Evolutionary conservation across 2,888 invertebrate genomes (phyloP).

Genomic region (Tetramorium bicarinatum): DNA sequence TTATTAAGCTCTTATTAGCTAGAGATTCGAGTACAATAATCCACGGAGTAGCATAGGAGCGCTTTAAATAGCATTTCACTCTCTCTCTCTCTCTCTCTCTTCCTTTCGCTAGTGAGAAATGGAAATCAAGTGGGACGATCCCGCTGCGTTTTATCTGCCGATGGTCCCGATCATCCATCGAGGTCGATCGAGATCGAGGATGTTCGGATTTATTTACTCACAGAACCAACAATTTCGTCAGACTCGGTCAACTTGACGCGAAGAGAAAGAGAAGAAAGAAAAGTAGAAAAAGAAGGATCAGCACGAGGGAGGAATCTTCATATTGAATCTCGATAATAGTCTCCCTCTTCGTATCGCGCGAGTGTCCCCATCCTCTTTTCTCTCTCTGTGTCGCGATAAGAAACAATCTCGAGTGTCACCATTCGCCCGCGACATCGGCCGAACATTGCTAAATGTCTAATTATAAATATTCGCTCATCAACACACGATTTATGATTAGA

Average conservation of each 20-base stretch:
- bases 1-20: conserved; percentile 27
- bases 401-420: conserved; percentile 57
- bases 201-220: background rate
- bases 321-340: conserved; percentile 90
- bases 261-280: background rate
- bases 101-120: background rate
- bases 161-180: conserved; percentile 7
- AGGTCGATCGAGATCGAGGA: conserved; percentile 19
- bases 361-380: conserved; percentile 78
- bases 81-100: background rate
- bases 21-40: conserved; percentile 9
- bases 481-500: background rate
- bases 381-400: conserved; percentile 61
- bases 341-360: conserved; percentile 23
- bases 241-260: background rate
- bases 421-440: conserved; percentile 62
- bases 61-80: conserved; percentile 5
- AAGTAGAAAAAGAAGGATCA: background rate
- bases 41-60: background rate
- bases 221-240: conserved; percentile 12
- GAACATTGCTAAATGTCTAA: conserved; percentile 58
- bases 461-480: conserved; percentile 73
- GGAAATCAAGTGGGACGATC: conserved; percentile 14
- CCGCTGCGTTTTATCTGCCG: background rate
- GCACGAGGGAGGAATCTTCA: conserved; percentile 8